Base-by-base conservation (phyloP, 2,797 vertebrate species). In the Eleutherodactylus coqui region DNA sequence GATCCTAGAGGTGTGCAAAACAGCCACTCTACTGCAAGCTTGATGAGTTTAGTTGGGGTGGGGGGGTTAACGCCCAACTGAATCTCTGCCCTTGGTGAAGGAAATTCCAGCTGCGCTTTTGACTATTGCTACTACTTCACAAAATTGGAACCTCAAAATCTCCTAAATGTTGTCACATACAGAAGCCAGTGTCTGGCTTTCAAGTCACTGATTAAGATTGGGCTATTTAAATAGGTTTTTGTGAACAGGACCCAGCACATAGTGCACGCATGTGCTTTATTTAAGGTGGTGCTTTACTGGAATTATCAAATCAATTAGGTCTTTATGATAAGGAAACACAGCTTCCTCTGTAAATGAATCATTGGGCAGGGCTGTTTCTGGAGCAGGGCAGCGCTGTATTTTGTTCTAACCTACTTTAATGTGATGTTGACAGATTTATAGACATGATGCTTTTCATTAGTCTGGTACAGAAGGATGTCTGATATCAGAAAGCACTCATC, bases 391-490 rank as follows among this genome's bases (percentile, higher is more conserved):
- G 24, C 21, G 45, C 73, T 75, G 75, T 24, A 78, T 53, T 78
- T 49, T 78, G 51, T 29, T 24, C 47, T n/a, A n/a, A 9, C 10
- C 38, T 36, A 32, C 32, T 78, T 55, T 17, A 78, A 53, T 78
- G 21, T n/a, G 67, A 49, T 51, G 41, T 7, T 47, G 47, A 75
- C 51, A 75, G 73, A 75, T 75, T 75, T 75, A 70, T 70, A 47
- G 73, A 75, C 73, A 75, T 75, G 29, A 32, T 51, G 73, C 73
- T 49, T 75, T 75, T 75, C 43, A 75, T 47, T 75, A 75, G 47
- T 51, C 41, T 75, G 73, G 41, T 75, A 29, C 43, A 75, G 27
- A 75, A 75, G 47, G 73, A 75, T 47, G 47, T 75, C 73, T 75
- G 43, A 47, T 47, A 75, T 49, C 41, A 49, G 41, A 49, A 49